phyloP scores from a whole-genome alignment of 2,113 vertebrate species.

The Protobothrops mucrosquamatus region DNA sequence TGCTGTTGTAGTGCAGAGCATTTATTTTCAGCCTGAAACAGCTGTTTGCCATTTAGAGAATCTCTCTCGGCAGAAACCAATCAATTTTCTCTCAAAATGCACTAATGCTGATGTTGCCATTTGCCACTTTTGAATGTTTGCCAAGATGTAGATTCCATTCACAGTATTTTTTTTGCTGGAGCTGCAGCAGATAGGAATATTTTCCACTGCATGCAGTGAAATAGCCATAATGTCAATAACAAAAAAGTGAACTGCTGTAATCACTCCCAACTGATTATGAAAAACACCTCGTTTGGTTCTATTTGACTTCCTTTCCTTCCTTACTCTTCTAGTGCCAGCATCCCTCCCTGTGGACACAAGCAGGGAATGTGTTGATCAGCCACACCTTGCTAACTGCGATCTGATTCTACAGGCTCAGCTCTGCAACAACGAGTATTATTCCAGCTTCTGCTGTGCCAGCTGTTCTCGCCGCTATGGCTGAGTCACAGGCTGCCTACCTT shows the following conservation, averaged over 20 bases:
- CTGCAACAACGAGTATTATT: constrained; percentile 86
- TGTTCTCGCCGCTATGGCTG: constrained; percentile 69
- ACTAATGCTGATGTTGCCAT: not conserved
- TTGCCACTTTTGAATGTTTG: not conserved
- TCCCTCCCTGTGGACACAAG: constrained; percentile 25
- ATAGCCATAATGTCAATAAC: not conserved
- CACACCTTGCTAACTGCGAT: constrained; percentile 90
- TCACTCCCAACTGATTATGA: not conserved
- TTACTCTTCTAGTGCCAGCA: constrained; percentile 31
- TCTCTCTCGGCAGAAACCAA: not conserved
- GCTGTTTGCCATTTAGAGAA: not conserved
- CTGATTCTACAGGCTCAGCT: constrained; percentile 89
- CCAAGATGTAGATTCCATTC: not conserved
- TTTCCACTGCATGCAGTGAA: not conserved
- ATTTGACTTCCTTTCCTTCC: not conserved
- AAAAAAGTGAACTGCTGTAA: not conserved
- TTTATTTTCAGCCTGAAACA: not conserved
- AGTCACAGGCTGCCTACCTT: not conserved
- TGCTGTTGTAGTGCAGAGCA: not conserved
- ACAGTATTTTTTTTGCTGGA: not conserved
- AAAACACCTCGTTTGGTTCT: not conserved
- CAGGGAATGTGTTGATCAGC: constrained; percentile 83
- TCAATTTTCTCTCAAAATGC: not conserved
- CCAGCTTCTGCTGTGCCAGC: constrained; percentile 95
- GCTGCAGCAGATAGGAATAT: not conserved